These are phyloP conservation scores for Nyctibius grandis DNA, from an alignment of 2,797 vertebrate species.

Conservation along the genomic window DNA sequence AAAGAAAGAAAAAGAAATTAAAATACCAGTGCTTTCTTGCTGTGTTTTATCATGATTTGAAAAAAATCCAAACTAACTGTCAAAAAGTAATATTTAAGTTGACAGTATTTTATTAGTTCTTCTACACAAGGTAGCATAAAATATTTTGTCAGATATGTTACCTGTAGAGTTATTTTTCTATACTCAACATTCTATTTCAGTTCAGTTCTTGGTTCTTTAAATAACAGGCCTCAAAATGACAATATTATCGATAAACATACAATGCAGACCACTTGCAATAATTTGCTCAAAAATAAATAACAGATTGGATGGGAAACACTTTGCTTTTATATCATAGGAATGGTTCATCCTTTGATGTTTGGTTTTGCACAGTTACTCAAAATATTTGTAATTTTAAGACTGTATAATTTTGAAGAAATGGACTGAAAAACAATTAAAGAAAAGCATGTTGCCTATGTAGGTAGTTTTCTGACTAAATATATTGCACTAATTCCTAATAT, in stretches of 20 bases:
- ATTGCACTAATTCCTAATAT: neutral
- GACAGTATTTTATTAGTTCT: neutral
- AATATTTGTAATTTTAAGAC: neutral
- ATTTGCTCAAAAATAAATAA: neutral
- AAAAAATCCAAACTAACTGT: neutral
- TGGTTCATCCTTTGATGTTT: neutral
- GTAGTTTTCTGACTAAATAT: neutral
- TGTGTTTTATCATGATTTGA: neutral
- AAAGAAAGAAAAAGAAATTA: neutral
- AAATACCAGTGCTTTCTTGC: neutral
- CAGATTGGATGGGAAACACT: neutral
- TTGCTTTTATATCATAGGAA: neutral
- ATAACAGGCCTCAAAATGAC: neutral
- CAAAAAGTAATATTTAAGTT: neutral
- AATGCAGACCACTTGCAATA: neutral
- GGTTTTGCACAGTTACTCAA: neutral
- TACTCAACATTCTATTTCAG: neutral
- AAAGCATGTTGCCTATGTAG: neutral
- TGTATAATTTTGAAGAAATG: neutral
- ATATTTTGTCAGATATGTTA: neutral
- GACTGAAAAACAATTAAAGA: neutral
- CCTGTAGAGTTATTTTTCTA: neutral
- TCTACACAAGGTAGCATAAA: neutral
- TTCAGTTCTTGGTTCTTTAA: neutral
- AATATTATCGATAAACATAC: neutral